phyloP scores from a whole-genome alignment of 2,113 vertebrate species.

The Harpagus bidentatus region DNA sequence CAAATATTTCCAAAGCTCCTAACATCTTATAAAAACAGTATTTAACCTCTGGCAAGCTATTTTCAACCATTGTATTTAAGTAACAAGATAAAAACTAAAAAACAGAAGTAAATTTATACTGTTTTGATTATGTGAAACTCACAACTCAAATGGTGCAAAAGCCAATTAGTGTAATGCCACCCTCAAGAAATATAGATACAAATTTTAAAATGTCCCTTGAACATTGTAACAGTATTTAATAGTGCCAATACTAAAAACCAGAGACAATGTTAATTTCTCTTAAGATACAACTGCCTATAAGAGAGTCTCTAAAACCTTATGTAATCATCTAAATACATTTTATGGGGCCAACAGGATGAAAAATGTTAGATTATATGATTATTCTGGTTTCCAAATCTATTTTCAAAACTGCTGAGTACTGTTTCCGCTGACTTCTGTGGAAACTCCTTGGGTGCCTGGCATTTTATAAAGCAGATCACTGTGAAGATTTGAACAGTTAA shows the following conservation, averaged over 20 bases:
- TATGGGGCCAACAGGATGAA: not conserved
- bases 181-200: not conserved
- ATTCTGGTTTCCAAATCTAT: not conserved
- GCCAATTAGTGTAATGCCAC: fast-evolving
- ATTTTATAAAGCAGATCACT: not conserved
- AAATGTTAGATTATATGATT: not conserved
- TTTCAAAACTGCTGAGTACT: not conserved
- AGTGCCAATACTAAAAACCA: not conserved
- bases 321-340: not conserved
- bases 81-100: not conserved
- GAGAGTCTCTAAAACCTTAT: not conserved
- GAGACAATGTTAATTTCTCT: not conserved
- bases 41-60: not conserved
- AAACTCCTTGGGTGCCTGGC: not conserved
- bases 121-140: not conserved
- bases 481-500: not conserved
- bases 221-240: not conserved
- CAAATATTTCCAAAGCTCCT: not conserved
- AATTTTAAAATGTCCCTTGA: not conserved
- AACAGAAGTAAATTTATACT: not conserved
- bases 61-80: not conserved
- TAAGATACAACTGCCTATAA: not conserved
- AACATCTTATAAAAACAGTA: not conserved
- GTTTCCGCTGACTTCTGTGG: not conserved
- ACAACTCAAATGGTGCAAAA: not conserved